Conservation (phyloP, 2,797 vertebrate species). For the Ctenochaetus hawaiiensis region DNA sequence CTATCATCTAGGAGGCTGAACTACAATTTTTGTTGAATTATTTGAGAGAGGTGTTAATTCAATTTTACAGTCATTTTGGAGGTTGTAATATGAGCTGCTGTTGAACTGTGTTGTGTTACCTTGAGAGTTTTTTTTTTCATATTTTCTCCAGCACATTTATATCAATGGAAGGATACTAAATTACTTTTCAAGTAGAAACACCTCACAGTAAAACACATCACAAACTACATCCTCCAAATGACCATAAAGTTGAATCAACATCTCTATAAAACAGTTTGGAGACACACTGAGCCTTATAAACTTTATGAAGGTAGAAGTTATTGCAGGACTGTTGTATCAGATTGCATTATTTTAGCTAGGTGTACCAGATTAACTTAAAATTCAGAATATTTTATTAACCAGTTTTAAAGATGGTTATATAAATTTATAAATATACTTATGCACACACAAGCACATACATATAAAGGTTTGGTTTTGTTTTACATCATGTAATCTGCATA, state of each 20-base stretch:
- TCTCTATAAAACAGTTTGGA: not conserved
- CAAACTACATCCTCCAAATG: not conserved
- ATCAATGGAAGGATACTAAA: not conserved
- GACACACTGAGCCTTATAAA: not conserved
- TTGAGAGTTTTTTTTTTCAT: not conserved
- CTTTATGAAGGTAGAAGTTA: not conserved
- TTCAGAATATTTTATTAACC: no score
- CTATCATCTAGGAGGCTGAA: not conserved
- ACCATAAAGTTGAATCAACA: not conserved
- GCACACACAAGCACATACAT: no score
- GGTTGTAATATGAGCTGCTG: not conserved
- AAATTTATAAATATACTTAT: no score
- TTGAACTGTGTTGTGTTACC: not conserved
- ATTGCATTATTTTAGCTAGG: not conserved
- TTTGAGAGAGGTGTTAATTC: not conserved
- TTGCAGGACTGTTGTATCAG: not conserved
- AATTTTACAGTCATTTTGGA: slow-evolving; percentile 6
- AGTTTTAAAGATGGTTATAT: no score
- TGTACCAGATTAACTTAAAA: not conserved
- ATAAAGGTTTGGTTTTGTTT: no score
- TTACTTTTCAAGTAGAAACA: slow-evolving; percentile 11
- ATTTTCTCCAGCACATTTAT: not conserved
- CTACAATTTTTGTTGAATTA: not conserved
- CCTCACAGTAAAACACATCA: not conserved
- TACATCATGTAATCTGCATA: no score